Percentiles rank a stretch among this genome's conserved stretches.
Conservation (phyloP, 2,113 vertebrate genomes). For the Cromileptes altivelis region DNA sequence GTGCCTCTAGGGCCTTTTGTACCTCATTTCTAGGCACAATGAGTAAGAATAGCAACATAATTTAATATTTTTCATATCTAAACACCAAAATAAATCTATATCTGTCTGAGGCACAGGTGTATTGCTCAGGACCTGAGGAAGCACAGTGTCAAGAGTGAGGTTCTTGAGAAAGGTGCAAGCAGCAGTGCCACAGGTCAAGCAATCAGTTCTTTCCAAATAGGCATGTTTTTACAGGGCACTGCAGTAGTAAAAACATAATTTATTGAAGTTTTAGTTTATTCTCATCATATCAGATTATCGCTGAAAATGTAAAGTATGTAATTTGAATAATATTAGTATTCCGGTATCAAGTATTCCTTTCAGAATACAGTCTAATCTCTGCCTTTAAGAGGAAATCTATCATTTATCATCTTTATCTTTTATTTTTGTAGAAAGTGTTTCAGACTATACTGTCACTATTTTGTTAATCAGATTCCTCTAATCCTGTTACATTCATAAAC, state of each 20-base stretch:
- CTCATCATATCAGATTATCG: neutral
- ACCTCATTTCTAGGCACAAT: too few species aligned
- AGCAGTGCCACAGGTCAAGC: too few species aligned
- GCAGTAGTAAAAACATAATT: neutral
- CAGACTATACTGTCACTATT: conserved; percentile 21
- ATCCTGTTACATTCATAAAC: conserved; percentile 43
- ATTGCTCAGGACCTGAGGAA: too few species aligned
- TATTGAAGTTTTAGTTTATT: conserved; percentile 24
- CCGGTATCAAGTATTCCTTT: neutral
- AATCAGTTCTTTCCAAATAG: too few species aligned
- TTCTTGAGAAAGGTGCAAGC: too few species aligned
- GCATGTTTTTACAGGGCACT: too few species aligned
- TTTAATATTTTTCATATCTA: too few species aligned
- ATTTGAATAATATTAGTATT: neutral
- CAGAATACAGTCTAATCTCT: neutral
- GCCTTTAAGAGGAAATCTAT: neutral
- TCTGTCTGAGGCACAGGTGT: too few species aligned
- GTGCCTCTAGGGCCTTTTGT: too few species aligned
- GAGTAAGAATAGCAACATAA: too few species aligned
- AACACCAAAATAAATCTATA: too few species aligned
- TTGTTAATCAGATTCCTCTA: conserved; percentile 39
- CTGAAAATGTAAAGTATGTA: neutral
- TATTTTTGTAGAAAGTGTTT: neutral
- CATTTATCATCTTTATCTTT: neutral
- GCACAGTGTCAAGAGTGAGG: too few species aligned